phyloP scores from a whole-genome alignment of 2,888 invertebrate genomes.

The Phalera bucephala region DNA sequence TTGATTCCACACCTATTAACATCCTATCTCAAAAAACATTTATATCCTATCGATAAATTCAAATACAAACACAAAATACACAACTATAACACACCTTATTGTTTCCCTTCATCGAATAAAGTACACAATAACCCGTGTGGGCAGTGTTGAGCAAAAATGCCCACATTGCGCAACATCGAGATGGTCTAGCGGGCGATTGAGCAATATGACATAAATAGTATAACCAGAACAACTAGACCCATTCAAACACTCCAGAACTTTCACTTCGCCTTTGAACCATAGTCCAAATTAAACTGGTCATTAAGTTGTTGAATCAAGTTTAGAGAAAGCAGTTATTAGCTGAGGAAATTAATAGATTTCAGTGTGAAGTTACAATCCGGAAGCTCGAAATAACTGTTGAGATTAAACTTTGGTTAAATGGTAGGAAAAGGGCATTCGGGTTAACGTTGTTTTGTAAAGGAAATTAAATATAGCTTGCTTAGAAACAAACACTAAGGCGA shows the following conservation, averaged over 20 bases:
- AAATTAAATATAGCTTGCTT: too few species aligned
- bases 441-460: too few species aligned
- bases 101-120: slow-evolving; percentile 42
- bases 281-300: slow-evolving; percentile 22
- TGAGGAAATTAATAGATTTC: slow-evolving; percentile 7
- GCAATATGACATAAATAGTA: slow-evolving; percentile 43
- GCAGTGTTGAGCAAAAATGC: slow-evolving; percentile 62
- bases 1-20: too few species aligned
- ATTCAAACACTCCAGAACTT: slow-evolving; percentile 25
- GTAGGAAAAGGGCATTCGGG: too few species aligned
- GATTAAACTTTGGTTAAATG: not conserved
- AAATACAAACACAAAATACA: slow-evolving; percentile 52
- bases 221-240: slow-evolving; percentile 39
- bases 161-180: slow-evolving; percentile 54
- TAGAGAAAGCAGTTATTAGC: slow-evolving; percentile 12
- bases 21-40: too few species aligned
- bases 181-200: slow-evolving; percentile 52
- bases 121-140: slow-evolving; percentile 43
- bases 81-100: slow-evolving; percentile 47
- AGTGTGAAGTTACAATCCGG: not conserved
- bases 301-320: slow-evolving; percentile 7
- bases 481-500: too few species aligned
- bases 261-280: slow-evolving; percentile 20
- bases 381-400: not conserved
- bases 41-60: slow-evolving; percentile 54